Conservation (phyloP, 2,113 vertebrate species). For the Lepisosteus osseus region DNA sequence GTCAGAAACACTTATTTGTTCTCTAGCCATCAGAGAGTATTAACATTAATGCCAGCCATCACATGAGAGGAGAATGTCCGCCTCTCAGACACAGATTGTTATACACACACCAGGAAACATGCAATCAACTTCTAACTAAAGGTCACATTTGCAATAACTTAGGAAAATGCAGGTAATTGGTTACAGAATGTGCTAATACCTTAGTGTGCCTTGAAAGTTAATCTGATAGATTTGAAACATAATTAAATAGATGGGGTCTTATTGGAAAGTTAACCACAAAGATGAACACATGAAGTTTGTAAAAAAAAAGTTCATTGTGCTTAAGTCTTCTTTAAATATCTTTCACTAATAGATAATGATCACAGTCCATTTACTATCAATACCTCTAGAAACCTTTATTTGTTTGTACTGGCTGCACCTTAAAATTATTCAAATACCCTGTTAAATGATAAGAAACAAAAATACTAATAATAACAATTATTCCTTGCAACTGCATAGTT, state of each 20-base stretch:
- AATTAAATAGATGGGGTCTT: slow-evolving; percentile 77
- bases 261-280: slow-evolving; percentile 25
- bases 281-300: no score
- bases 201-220: slow-evolving; percentile 65
- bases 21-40: slow-evolving; percentile 80
- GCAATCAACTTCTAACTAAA: slow-evolving; percentile 88
- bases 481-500: no score
- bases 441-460: no score
- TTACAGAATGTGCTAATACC: slow-evolving; percentile 76
- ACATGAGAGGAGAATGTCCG: slow-evolving; percentile 57
- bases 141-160: slow-evolving; percentile 98
- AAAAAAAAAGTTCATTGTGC: no score
- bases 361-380: no score
- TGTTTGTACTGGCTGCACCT: no score
- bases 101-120: slow-evolving; percentile 72
- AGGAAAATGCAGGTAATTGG: slow-evolving; percentile 88
- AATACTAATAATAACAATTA: no score
- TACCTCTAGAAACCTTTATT: no score
- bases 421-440: no score
- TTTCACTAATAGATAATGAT: no score
- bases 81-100: slow-evolving; percentile 54
- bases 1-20: slow-evolving; percentile 84
- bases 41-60: slow-evolving; percentile 81
- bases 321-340: no score
- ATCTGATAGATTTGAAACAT: slow-evolving; percentile 78